Base-by-base conservation (phyloP, 2,888 invertebrate genomes). In the Ypsolopha sequella region DNA sequence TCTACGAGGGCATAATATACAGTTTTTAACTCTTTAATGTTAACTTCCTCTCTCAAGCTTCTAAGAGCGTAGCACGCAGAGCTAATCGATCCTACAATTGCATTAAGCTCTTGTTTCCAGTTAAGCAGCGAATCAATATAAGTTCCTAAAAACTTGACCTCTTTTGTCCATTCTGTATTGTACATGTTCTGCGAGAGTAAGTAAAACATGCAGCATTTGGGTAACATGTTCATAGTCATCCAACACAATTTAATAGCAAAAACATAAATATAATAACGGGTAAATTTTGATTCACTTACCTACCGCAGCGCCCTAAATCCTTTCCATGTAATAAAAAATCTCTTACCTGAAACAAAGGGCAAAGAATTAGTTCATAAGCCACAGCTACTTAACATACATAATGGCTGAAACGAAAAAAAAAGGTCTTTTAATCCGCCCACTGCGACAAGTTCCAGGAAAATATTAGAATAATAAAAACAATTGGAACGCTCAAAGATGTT, bases 301-400 rank as follows among this genome's bases (percentile, higher is more conserved):
- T 47, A 47, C 47, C 47, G 47, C 47, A 47, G 9, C 7, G 6
- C 0, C 7, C 8, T 36, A 10, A 9, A 47, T 36, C 14, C 36
- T 11, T 36, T 47, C 14, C n/a, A 13, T 36, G 14, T 6, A 11
- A 47, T 7, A 47, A 47, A 47, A 6, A 13, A 36, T 6, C 9
- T 13, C 36, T 36, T 47, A 47, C 47, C 47, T 47, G 47, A 36
- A 47, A 47, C 47, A 36, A 47, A 47, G 36, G 6, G 36, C 8
- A 47, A 36, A 1, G 36, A 36, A 36, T 47, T 36, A 36, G 13
- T 36, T 11, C 14, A 36, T n/a, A 36, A 10, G 14, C 47, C 36
- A 14, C 14, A 36, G 47, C 47, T 36, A 11, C 46, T 39, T 11
- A 10, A 11, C 11, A 10, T 1, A 39, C 8, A 39, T 39, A 11